Percentiles rank a stretch among this genome's conserved stretches.
phyloP scores from a whole-genome alignment of 2,113 vertebrate genomes.

The Anguilla japonica region DNA sequence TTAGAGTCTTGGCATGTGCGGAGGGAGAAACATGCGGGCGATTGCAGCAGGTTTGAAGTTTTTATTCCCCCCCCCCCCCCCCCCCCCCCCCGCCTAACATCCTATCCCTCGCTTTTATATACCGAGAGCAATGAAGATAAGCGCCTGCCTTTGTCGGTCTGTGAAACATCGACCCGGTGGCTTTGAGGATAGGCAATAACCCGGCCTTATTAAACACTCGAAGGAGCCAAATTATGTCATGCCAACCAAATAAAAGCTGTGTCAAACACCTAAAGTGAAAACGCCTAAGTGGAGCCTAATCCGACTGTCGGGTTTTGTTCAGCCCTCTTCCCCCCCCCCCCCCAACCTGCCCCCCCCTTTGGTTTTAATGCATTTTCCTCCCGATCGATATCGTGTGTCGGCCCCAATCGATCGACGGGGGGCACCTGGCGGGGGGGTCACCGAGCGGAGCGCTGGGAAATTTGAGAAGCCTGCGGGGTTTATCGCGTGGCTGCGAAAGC shows the following conservation, averaged over 20 bases:
- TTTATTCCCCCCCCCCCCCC: not conserved
- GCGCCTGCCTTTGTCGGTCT: not conserved
- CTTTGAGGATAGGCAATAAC: not conserved
- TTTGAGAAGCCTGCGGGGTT: not conserved
- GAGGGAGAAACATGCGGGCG: not conserved
- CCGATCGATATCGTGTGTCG: not conserved
- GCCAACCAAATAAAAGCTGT: not conserved
- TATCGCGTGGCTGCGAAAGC: too few relatives aligned
- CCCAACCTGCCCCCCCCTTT: too few relatives aligned
- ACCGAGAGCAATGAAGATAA: constrained; percentile 23
- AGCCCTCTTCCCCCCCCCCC: too few relatives aligned
- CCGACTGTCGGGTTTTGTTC: not conserved
- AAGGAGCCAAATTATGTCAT: not conserved
- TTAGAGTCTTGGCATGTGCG: not conserved
- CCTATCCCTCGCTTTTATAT: not conserved
- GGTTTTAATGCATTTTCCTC: not conserved
- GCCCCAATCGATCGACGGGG: not conserved
- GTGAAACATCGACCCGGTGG: constrained; percentile 26
- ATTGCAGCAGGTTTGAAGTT: constrained; percentile 20
- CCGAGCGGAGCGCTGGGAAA: not conserved
- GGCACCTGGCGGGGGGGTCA: not conserved
- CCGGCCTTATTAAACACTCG: not conserved
- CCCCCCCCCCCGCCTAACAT: not conserved
- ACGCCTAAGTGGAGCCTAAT: not conserved
- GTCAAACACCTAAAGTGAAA: not conserved